These are phyloP conservation scores for Schizothorax lantsangensis DNA, from an alignment of 2,797 vertebrate genomes.

Conservation along the genomic window DNA sequence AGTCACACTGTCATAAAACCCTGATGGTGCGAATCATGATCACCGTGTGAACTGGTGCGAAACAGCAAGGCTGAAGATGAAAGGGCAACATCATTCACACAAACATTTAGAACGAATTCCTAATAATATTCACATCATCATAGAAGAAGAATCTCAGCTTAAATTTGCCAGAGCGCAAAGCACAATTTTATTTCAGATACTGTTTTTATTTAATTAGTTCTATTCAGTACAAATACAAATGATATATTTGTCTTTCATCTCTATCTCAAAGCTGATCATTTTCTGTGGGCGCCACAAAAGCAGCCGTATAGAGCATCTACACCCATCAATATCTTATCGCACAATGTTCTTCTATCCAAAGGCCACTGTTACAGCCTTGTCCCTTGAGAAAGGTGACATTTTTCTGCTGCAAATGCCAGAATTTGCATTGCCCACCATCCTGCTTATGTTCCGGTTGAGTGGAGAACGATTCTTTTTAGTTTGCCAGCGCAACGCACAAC, in stretches of 20 bases:
- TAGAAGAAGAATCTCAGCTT: background rate
- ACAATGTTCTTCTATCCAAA: slow-evolving; percentile 62
- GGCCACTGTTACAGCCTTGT: slow-evolving; percentile 69
- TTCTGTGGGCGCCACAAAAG: background rate
- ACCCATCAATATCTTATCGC: slow-evolving; percentile 46
- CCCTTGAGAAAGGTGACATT: slow-evolving; percentile 74
- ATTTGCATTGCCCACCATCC: slow-evolving; percentile 66
- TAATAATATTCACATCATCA: background rate
- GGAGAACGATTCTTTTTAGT: background rate
- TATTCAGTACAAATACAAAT: background rate
- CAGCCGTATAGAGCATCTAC: slow-evolving; percentile 20
- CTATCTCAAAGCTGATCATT: slow-evolving; percentile 4
- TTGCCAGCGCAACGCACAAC: background rate
- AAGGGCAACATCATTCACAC: background rate
- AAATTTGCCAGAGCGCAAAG: background rate
- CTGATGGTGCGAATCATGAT: slow-evolving; percentile 1
- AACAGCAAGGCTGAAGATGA: background rate
- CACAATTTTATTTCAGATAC: background rate
- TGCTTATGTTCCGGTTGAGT: background rate
- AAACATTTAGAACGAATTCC: background rate
- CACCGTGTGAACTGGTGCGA: slow-evolving; percentile 7
- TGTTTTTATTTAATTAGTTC: slow-evolving; percentile 5
- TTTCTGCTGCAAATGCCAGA: slow-evolving; percentile 73
- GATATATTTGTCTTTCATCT: background rate
- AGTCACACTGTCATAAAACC: slow-evolving; percentile 7